phyloP scores from a whole-genome alignment of 2,888 invertebrate genomes.

The Nomada fucata region DNA sequence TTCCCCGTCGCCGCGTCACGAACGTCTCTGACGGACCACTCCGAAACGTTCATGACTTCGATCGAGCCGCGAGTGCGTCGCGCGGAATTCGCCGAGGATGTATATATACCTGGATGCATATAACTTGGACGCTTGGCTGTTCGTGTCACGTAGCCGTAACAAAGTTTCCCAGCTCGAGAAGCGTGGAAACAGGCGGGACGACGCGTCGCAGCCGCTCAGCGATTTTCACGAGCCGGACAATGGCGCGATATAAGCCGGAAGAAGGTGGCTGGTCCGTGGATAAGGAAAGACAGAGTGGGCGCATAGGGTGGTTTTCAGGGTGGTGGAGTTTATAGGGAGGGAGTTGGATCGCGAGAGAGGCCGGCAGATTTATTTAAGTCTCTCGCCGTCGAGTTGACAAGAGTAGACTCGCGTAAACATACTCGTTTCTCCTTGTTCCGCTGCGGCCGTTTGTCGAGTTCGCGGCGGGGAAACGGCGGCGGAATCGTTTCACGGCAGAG shows the following conservation, averaged over 20 bases:
- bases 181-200: slow-evolving; percentile 56
- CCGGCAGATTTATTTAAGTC: slow-evolving; percentile 83
- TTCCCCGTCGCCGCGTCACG: background rate
- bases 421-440: slow-evolving; percentile 83
- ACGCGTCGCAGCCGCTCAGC: slow-evolving; percentile 42
- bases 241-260: slow-evolving; percentile 67
- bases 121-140: slow-evolving; percentile 39
- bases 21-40: background rate
- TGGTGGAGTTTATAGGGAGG: background rate
- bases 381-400: slow-evolving; percentile 82
- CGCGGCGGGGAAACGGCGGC: slow-evolving; percentile 33
- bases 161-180: slow-evolving; percentile 49
- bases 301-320: background rate
- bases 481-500: slow-evolving; percentile 75
- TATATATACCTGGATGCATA: slow-evolving; percentile 28
- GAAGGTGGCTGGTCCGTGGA: slow-evolving; percentile 55
- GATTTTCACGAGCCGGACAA: slow-evolving; percentile 61
- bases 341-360: slow-evolving; percentile 60
- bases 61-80: background rate
- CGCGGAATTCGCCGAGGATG: slow-evolving; percentile 5
- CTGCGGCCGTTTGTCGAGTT: slow-evolving; percentile 78
- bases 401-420: slow-evolving; percentile 84
- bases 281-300: slow-evolving; percentile 43
- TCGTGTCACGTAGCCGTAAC: slow-evolving; percentile 53
- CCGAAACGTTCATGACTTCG: background rate